Conservation (phyloP, 2,888 invertebrate species). For the Drosophila borealis region DNA sequence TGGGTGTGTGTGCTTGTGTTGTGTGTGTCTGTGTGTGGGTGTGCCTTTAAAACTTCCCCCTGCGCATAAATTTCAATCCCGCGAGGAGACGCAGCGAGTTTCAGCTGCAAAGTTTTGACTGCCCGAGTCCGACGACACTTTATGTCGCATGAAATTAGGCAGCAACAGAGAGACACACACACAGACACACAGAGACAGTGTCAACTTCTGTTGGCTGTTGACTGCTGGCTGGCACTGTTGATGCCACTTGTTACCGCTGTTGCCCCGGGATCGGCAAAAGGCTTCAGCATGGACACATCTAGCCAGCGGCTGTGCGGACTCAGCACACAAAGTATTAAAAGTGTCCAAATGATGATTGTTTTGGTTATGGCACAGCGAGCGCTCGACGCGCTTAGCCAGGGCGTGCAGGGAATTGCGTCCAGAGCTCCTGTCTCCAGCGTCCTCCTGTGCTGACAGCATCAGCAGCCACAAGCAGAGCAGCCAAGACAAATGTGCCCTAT, state of each 20-base stretch:
- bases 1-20: neutral
- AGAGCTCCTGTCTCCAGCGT: conserved; percentile 6
- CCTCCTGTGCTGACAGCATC: conserved; percentile 35
- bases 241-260: conserved; percentile 64
- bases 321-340: conserved; percentile 82
- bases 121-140: conserved; percentile 55
- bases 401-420: conserved; percentile 66
- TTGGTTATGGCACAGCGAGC: conserved; percentile 73
- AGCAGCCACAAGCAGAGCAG: conserved; percentile 27
- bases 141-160: conserved; percentile 77
- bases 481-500: conserved; percentile 57
- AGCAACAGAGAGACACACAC: conserved; percentile 39
- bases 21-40: conserved; percentile 23
- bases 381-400: conserved; percentile 45
- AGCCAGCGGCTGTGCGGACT: conserved; percentile 21
- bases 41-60: conserved; percentile 66
- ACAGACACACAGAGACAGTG: neutral
- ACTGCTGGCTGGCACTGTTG: conserved; percentile 50
- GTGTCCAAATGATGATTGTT: conserved; percentile 84
- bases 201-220: conserved; percentile 23
- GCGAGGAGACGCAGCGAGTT: conserved; percentile 57
- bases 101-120: conserved; percentile 66
- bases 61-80: conserved; percentile 76
- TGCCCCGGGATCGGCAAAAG: conserved; percentile 54
- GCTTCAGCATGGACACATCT: conserved; percentile 38